Conservation (phyloP, 2,797 vertebrate species). For the Siniperca scherzeri region DNA sequence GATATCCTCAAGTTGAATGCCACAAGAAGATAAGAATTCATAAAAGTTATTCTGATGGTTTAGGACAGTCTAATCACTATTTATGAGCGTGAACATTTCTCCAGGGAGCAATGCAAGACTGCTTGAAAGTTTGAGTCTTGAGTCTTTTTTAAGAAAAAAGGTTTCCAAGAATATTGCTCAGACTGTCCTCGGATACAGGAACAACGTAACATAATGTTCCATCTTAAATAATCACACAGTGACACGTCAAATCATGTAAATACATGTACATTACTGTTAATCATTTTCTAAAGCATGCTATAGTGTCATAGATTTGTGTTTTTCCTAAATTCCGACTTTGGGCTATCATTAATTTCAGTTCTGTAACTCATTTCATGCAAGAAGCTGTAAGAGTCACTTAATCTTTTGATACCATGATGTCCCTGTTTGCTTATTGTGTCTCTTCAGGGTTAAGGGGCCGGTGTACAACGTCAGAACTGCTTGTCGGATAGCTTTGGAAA, state of each 20-base stretch:
- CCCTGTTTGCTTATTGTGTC: neutral
- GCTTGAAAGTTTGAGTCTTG: slow-evolving; percentile 38
- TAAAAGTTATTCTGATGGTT: slow-evolving; percentile 46
- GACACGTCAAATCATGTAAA: neutral
- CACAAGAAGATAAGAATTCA: slow-evolving; percentile 42
- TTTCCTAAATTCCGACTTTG: neutral
- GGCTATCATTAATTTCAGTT: neutral
- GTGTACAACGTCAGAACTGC: neutral
- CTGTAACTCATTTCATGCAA: neutral
- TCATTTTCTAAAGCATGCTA: too few species aligned
- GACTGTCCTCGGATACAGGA: neutral
- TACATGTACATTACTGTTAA: neutral
- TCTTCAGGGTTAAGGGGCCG: neutral
- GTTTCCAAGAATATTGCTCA: neutral
- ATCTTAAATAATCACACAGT: neutral
- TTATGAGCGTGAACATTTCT: slow-evolving; percentile 37
- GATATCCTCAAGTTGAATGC: slow-evolving; percentile 12
- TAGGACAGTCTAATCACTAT: slow-evolving; percentile 47
- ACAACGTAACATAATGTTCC: too few species aligned
- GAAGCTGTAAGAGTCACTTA: neutral
- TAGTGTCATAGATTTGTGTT: neutral
- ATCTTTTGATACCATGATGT: neutral
- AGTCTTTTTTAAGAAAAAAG: neutral
- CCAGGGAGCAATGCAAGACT: slow-evolving; percentile 21
- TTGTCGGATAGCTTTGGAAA: neutral